phyloP scores from a whole-genome alignment of 2,888 invertebrate species.

The Drosophila longiperda region DNA sequence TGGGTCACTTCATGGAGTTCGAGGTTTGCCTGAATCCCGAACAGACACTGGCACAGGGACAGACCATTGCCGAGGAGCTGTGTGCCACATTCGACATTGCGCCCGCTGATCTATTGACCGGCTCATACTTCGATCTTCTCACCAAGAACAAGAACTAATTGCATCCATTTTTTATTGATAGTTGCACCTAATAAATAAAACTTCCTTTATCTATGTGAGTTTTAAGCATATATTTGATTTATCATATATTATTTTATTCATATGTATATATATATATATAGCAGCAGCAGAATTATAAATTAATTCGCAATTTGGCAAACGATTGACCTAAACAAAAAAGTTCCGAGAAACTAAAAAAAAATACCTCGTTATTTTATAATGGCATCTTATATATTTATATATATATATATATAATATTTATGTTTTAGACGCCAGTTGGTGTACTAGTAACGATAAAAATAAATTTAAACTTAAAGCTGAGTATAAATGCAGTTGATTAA shows the following conservation, averaged over 20 bases:
- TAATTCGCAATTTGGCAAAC: slow-evolving; percentile 30
- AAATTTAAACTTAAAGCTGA: slow-evolving; percentile 42
- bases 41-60: slow-evolving; percentile 86
- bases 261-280: neutral
- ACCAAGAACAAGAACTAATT: slow-evolving; percentile 11
- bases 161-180: neutral
- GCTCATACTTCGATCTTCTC: slow-evolving; percentile 87
- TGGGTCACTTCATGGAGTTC: slow-evolving; percentile 89
- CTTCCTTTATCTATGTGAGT: too few species aligned
- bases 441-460: slow-evolving; percentile 1
- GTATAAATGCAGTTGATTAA: slow-evolving; percentile 65
- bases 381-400: slow-evolving; percentile 6
- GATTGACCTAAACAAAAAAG: slow-evolving; percentile 3
- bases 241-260: neutral
- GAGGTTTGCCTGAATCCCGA: slow-evolving; percentile 87
- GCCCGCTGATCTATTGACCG: slow-evolving; percentile 85
- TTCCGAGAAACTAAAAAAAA: slow-evolving; percentile 4
- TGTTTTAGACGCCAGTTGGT: neutral
- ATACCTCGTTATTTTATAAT: slow-evolving; percentile 16
- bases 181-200: neutral
- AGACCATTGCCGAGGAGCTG: slow-evolving; percentile 86
- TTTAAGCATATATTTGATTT: neutral
- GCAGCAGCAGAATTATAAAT: slow-evolving; percentile 30
- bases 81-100: slow-evolving; percentile 86
- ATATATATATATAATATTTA: neutral